phyloP scores from a whole-genome alignment of 2,888 invertebrate genomes.

The Trimorus sp. region DNA sequence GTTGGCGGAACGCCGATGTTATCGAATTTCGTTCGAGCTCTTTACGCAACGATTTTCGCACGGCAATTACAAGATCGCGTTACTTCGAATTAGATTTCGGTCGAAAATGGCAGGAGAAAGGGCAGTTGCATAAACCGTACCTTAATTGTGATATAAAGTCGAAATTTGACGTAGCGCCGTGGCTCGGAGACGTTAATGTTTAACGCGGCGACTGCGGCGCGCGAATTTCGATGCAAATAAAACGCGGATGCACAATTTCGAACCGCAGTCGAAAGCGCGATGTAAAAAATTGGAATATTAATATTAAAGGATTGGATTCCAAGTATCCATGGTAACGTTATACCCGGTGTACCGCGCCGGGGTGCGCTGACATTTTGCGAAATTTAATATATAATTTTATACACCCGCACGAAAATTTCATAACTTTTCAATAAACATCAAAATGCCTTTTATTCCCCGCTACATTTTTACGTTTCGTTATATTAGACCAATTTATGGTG shows the following conservation, averaged over 20 bases:
- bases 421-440: slow-evolving; percentile 15
- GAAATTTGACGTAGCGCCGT: too few relatives aligned
- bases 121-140: too few relatives aligned
- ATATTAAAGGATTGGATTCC: slow-evolving; percentile 16
- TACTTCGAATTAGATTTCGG: too few relatives aligned
- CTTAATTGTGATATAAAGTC: too few relatives aligned
- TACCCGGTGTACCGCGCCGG: neutral
- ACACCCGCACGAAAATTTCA: neutral
- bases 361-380: slow-evolving; percentile 10
- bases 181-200: too few relatives aligned
- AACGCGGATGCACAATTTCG: neutral
- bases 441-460: neutral
- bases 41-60: too few relatives aligned
- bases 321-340: slow-evolving; percentile 23
- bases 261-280: neutral
- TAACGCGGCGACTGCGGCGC: neutral
- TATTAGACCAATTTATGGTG: neutral
- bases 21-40: too few relatives aligned
- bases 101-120: too few relatives aligned
- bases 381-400: slow-evolving; percentile 21
- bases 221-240: neutral
- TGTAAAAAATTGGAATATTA: slow-evolving; percentile 12
- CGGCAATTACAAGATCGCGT: too few relatives aligned
- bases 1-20: too few relatives aligned
- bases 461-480: neutral